A percentile compares a stretch with the other conserved stretches of the same genome.
These are phyloP conservation scores for Grapholita molesta DNA, from an alignment of 1,140 invertebrate genomes.

Conservation along the genomic window DNA sequence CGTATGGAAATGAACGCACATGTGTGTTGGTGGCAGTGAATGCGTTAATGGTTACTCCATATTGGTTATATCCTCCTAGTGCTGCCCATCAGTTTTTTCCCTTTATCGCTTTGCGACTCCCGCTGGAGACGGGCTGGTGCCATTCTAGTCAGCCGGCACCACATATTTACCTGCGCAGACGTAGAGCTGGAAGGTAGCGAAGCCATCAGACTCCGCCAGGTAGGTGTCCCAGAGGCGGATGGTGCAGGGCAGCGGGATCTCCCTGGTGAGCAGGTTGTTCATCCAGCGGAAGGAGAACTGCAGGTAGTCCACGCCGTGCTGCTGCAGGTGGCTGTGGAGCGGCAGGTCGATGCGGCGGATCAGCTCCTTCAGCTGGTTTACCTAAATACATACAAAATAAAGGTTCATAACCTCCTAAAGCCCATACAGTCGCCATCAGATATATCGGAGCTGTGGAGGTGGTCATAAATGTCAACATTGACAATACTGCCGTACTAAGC, in stretches of 20 bases:
- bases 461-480: too few relatives aligned
- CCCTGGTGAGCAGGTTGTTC: conserved; percentile 99
- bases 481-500: too few relatives aligned
- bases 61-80: too few relatives aligned
- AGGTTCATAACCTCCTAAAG: background rate
- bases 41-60: too few relatives aligned
- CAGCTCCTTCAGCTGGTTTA: conserved; percentile 94
- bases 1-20: too few relatives aligned
- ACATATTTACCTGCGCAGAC: conserved; percentile 91
- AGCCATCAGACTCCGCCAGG: conserved; percentile 96
- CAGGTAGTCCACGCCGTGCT: conserved; percentile 97
- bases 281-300: conserved; percentile 99
- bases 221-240: conserved; percentile 99
- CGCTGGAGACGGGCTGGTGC: too few relatives aligned
- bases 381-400: conserved; percentile 52
- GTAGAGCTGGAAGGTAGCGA: conserved; percentile 98
- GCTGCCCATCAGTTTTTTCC: too few relatives aligned
- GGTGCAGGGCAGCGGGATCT: conserved; percentile 98
- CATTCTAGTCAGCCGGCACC: too few relatives aligned
- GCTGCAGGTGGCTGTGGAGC: conserved; percentile 94
- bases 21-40: too few relatives aligned
- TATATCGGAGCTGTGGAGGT: too few relatives aligned
- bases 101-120: too few relatives aligned
- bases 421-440: too few relatives aligned
- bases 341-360: conserved; percentile 96